These are phyloP conservation scores for Augochlora pura DNA, from an alignment of 1,140 invertebrate genomes.

Conservation along the genomic window DNA sequence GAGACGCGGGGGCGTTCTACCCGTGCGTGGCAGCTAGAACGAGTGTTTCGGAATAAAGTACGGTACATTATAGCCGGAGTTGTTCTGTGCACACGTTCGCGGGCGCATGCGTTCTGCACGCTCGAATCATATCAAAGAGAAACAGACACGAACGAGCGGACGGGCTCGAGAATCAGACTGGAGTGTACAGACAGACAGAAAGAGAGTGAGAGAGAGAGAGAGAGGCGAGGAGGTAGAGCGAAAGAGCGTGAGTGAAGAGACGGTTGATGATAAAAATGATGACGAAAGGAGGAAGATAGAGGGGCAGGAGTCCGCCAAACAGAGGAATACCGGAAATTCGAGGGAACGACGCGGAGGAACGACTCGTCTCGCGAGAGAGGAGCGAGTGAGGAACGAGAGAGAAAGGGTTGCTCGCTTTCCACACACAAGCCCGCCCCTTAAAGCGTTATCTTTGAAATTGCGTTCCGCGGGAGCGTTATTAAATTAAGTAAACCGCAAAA, in stretches of 20 bases:
- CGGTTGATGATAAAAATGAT: conserved; percentile 23
- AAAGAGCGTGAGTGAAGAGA: not conserved
- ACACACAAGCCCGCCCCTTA: conserved; percentile 5
- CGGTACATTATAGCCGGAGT: conserved; percentile 50
- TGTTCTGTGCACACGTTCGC: conserved; percentile 32
- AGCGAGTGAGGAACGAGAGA: not conserved
- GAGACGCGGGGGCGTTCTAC: conserved; percentile 24
- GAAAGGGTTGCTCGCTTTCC: not conserved
- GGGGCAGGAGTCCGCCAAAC: not conserved
- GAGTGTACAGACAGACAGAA: not conserved
- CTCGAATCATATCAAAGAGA: conserved; percentile 40
- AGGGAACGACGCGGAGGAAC: not conserved
- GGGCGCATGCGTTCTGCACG: conserved; percentile 15
- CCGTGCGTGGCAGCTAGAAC: conserved; percentile 1
- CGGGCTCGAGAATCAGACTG: not conserved
- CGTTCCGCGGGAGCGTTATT: conserved; percentile 69
- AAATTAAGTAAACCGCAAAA: conserved; percentile 72
- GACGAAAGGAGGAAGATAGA: conserved; percentile 9
- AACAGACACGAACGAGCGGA: conserved; percentile 6
- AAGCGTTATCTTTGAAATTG: conserved; percentile 75
- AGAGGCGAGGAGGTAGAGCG: not conserved
- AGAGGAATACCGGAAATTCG: not conserved
- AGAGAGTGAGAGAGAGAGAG: not conserved
- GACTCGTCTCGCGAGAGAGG: no score
- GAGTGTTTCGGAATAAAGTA: conserved; percentile 56